Percentiles rank a stretch among this genome's conserved stretches.
phyloP scores from a whole-genome alignment of 2,888 invertebrate genomes.

The Diplolepis rosae region DNA sequence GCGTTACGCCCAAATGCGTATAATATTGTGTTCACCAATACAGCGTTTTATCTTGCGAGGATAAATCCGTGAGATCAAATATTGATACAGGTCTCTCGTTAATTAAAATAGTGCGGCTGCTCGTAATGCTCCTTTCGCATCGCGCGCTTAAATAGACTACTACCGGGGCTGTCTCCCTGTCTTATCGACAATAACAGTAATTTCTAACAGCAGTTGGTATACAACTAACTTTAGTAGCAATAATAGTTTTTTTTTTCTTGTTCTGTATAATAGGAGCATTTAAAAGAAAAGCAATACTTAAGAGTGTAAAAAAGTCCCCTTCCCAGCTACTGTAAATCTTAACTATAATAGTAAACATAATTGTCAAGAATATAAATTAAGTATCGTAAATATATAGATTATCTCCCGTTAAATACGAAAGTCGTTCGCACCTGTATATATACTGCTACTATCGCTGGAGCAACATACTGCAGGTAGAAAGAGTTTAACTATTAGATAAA shows the following conservation, averaged over 20 bases:
- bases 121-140: slow-evolving; percentile 7
- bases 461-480: slow-evolving; percentile 62
- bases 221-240: slow-evolving; percentile 28
- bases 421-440: slow-evolving; percentile 31
- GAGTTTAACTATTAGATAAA: slow-evolving; percentile 67
- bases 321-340: slow-evolving; percentile 45
- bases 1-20: neutral
- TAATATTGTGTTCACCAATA: slow-evolving; percentile 13
- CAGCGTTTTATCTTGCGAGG: slow-evolving; percentile 43
- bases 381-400: slow-evolving; percentile 44
- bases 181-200: slow-evolving; percentile 26
- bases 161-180: slow-evolving; percentile 21
- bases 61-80: slow-evolving; percentile 54
- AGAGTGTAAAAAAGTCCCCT: slow-evolving; percentile 55
- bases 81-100: slow-evolving; percentile 31
- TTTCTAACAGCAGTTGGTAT: slow-evolving; percentile 25
- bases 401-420: slow-evolving; percentile 11
- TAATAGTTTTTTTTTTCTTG: slow-evolving; percentile 29
- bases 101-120: slow-evolving; percentile 26
- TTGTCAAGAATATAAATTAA: slow-evolving; percentile 55
- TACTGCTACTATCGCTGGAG: slow-evolving; percentile 46
- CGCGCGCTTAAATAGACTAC: slow-evolving; percentile 9
- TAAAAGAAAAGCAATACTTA: slow-evolving; percentile 31
- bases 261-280: slow-evolving; percentile 1
- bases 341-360: slow-evolving; percentile 32